phyloP scores from a whole-genome alignment of 2,113 vertebrate genomes.

The Corythornis vintsioides region DNA sequence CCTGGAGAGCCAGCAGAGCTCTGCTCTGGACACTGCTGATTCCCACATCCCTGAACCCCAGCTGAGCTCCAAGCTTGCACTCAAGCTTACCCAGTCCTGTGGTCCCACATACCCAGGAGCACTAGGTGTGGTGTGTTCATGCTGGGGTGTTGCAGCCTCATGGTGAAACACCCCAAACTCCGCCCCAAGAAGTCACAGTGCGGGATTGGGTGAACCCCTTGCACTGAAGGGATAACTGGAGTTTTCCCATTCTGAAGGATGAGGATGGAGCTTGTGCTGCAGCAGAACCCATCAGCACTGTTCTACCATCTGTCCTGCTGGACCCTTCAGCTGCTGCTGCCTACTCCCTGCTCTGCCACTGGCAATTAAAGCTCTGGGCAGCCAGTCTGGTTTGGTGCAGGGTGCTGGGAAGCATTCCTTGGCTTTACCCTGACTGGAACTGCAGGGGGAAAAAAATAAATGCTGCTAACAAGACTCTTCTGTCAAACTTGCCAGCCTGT shows the following conservation, averaged over 20 bases:
- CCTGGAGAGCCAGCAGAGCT: not conserved
- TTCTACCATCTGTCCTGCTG: rapidly evolving
- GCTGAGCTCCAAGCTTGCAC: not conserved
- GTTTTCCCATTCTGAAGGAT: not conserved
- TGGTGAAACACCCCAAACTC: not conserved
- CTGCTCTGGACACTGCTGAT: not conserved
- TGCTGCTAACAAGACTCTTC: not conserved
- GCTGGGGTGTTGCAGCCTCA: rapidly evolving
- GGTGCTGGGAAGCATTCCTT: not conserved
- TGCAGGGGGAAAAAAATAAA: not conserved
- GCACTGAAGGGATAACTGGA: not conserved
- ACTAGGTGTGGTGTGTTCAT: rapidly evolving
- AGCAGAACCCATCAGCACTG: not conserved
- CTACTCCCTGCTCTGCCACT: not conserved
- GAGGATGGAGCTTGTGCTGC: not conserved
- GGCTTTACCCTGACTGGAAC: not conserved
- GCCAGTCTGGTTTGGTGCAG: not conserved
- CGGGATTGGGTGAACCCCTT: not conserved
- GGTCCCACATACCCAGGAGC: rapidly evolving
- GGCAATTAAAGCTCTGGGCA: not conserved
- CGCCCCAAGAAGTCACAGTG: rapidly evolving
- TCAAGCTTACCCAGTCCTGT: not conserved
- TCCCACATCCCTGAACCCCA: not conserved
- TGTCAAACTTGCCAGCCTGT: conserved; percentile 28
- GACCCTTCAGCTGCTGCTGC: not conserved